Evolutionary conservation across 2,113 vertebrate genomes (phyloP).

Genomic region (Sialia sialis): DNA sequence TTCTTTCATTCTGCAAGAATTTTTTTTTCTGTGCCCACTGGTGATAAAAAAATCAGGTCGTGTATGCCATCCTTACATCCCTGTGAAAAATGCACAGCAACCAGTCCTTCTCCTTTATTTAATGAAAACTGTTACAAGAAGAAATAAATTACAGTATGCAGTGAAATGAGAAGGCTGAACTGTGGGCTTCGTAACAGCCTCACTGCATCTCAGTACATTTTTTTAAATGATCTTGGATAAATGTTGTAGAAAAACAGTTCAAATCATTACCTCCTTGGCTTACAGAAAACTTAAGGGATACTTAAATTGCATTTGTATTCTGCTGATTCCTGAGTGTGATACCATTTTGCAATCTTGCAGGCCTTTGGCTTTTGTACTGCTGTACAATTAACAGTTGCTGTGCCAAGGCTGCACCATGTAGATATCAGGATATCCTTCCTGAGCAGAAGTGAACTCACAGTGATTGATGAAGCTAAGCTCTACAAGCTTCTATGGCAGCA

Average conservation of each 20-base stretch:
- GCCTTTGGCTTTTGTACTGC: background rate
- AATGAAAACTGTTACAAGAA: background rate
- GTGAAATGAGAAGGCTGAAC: background rate
- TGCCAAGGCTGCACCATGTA: background rate
- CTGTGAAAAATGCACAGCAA: background rate
- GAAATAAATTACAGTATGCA: background rate
- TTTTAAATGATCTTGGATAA: background rate
- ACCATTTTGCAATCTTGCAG: background rate
- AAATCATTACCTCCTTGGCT: background rate
- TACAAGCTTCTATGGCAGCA: background rate
- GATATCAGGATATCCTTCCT: background rate
- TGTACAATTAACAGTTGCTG: accelerated
- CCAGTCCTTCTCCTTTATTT: background rate
- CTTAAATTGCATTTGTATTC: background rate
- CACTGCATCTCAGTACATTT: background rate
- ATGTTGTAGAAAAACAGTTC: background rate
- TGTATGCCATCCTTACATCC: background rate
- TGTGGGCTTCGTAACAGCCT: background rate
- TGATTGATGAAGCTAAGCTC: background rate
- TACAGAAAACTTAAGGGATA: background rate
- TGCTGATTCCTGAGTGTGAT: accelerated
- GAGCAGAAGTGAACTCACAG: background rate
- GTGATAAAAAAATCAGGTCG: background rate
- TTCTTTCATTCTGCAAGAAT: background rate
- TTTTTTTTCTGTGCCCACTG: background rate